Conservation (phyloP, 2,113 vertebrate genomes). For the Malurus cyaneus region DNA sequence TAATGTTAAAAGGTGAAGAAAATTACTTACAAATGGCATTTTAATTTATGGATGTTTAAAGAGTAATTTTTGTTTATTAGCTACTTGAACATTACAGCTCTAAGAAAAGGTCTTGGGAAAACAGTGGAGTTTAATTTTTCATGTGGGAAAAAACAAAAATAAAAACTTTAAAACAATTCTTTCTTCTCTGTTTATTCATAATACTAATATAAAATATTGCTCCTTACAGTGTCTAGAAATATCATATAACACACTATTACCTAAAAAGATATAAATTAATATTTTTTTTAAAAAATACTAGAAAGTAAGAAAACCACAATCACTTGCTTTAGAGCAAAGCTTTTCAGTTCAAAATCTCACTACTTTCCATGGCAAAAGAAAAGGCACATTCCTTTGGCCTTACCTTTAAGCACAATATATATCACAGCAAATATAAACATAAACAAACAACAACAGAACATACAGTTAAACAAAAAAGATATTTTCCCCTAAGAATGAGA, state of each 20-base stretch:
- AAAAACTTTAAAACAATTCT: background rate
- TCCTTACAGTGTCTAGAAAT: background rate
- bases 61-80: background rate
- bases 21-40: background rate
- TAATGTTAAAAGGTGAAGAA: background rate
- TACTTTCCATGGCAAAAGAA: background rate
- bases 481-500: background rate
- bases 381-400: background rate
- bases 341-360: background rate
- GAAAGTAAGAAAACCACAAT: background rate
- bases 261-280: background rate
- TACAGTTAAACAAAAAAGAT: background rate
- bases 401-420: background rate
- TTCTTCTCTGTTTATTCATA: background rate
- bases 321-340: background rate
- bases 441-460: background rate
- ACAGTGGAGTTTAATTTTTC: background rate
- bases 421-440: background rate
- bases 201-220: background rate
- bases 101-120: background rate
- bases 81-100: background rate
- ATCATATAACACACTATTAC: background rate
- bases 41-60: background rate
- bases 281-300: background rate
- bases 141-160: background rate